Conservation (phyloP, 1,140 invertebrate genomes). For the Metopolophium dirhodum region DNA sequence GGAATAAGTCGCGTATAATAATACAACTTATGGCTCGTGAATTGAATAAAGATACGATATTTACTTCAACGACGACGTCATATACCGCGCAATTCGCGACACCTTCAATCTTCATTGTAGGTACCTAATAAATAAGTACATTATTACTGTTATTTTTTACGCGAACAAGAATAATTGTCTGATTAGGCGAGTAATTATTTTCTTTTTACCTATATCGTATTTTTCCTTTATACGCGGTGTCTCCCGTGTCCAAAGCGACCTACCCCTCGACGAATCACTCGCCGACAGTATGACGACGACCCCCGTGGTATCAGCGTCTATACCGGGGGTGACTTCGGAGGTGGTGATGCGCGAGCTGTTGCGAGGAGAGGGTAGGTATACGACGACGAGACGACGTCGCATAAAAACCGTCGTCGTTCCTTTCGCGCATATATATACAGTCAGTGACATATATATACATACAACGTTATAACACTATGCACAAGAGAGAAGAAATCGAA, state of each 20-base stretch:
- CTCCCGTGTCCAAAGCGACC: background rate
- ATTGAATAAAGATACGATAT: background rate
- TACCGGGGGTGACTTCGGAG: background rate
- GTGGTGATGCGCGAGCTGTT: background rate
- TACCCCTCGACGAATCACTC: background rate
- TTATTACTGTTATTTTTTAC: background rate
- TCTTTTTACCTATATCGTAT: background rate
- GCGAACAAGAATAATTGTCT: background rate
- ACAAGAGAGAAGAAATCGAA: conserved; percentile 46
- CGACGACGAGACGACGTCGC: background rate
- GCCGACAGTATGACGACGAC: background rate
- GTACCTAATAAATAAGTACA: background rate
- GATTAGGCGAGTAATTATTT: background rate
- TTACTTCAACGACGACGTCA: background rate
- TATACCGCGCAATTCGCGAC: background rate
- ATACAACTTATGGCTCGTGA: background rate
- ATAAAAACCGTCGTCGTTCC: background rate
- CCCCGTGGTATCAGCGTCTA: background rate
- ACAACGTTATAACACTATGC: background rate
- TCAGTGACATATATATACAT: background rate
- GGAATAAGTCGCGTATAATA: background rate
- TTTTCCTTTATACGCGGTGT: no score
- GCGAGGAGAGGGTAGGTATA: background rate
- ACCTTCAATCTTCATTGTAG: background rate
- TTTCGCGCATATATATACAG: background rate